phyloP scores from a whole-genome alignment of 2,113 vertebrate species.

The Sorex fumeus region DNA sequence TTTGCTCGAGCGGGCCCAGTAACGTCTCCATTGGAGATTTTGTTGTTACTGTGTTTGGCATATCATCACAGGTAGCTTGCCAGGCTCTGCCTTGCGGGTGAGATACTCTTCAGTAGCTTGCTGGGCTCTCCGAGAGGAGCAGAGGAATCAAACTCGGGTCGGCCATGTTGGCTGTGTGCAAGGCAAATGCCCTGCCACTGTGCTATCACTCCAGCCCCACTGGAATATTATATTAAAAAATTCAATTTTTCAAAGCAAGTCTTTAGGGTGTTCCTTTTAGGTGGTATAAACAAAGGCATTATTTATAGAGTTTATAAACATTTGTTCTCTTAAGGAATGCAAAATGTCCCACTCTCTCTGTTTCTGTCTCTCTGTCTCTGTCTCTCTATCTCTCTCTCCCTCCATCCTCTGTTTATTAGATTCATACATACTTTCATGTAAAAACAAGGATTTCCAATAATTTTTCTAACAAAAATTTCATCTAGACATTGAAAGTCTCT shows the following conservation, averaged over 20 bases:
- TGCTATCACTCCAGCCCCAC: too few relatives aligned
- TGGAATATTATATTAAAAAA: too few relatives aligned
- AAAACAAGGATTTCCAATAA: neutral
- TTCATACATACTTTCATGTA: neutral
- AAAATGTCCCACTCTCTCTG: constrained; percentile 32
- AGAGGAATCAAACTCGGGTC: too few relatives aligned
- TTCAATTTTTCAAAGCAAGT: neutral
- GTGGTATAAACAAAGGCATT: constrained; percentile 25
- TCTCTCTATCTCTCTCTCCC: neutral
- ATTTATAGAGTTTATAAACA: neutral
- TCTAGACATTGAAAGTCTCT: neutral
- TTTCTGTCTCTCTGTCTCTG: neutral
- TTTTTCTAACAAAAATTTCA: neutral
- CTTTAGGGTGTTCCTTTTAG: neutral
- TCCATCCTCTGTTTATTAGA: neutral
- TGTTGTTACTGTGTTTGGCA: too few relatives aligned
- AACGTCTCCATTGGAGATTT: too few relatives aligned
- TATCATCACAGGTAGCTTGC: too few relatives aligned
- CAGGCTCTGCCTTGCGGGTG: too few relatives aligned
- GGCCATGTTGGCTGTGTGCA: too few relatives aligned
- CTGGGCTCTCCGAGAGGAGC: too few relatives aligned
- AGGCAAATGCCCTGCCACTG: too few relatives aligned
- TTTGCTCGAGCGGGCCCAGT: too few relatives aligned
- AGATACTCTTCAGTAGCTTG: too few relatives aligned
- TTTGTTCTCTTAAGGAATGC: neutral